phyloP scores from a whole-genome alignment of 2,888 invertebrate genomes.

The Ormyrus pomaceus region DNA sequence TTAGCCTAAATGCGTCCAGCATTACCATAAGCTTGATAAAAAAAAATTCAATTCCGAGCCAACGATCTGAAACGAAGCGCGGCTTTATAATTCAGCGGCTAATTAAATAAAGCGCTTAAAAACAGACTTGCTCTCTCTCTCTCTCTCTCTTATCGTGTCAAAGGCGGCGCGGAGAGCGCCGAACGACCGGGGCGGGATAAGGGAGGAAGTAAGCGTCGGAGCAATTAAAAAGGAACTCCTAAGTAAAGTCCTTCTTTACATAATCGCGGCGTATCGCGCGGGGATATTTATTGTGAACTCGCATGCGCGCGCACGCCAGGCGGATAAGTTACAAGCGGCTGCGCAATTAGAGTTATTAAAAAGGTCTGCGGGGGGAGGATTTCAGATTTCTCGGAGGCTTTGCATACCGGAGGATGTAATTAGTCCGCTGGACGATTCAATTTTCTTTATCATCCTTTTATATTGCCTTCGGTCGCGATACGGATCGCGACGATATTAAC shows the following conservation, averaged over 20 bases:
- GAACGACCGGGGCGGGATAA: not conserved
- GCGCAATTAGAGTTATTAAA: conserved; percentile 65
- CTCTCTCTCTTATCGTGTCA: conserved; percentile 17
- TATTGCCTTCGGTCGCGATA: conserved; percentile 30
- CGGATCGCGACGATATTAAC: not conserved
- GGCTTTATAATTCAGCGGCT: conserved; percentile 8
- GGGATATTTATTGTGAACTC: conserved; percentile 68
- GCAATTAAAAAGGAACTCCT: conserved; percentile 55
- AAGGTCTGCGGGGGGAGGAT: conserved; percentile 11
- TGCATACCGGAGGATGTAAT: conserved; percentile 28
- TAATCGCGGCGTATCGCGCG: conserved; percentile 58
- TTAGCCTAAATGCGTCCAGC: too few relatives aligned
- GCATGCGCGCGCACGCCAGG: conserved; percentile 59
- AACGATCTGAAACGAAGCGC: conserved; percentile 17
- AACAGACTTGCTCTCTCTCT: not conserved
- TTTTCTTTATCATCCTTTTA: conserved; percentile 38
- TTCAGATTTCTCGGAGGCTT: conserved; percentile 60
- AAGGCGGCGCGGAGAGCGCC: conserved; percentile 2
- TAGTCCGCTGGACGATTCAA: conserved; percentile 29
- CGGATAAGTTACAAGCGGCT: conserved; percentile 39
- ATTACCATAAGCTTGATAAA: not conserved
- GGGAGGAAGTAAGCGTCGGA: conserved; percentile 32
- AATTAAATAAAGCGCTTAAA: conserved; percentile 31
- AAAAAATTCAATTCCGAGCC: conserved; percentile 30
- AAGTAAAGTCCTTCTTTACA: conserved; percentile 52